These are phyloP conservation scores for Psittacula cyanocephala DNA, from an alignment of 2,113 vertebrate species.

Conservation along the genomic window DNA sequence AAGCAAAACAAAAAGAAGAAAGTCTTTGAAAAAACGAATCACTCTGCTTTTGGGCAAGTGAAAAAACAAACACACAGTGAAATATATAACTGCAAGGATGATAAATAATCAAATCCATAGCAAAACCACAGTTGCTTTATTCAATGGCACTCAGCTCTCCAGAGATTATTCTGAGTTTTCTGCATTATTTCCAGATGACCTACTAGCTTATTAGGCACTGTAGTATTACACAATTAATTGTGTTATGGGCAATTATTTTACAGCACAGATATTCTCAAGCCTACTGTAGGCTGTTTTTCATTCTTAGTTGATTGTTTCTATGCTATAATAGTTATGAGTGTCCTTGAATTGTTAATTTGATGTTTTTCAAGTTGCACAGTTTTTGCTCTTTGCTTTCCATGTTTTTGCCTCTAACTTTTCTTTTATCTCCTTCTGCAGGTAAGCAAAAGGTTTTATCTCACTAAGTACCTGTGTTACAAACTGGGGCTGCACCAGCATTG, in stretches of 20 bases:
- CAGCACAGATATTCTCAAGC: background rate
- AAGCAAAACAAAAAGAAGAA: background rate
- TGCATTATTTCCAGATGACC: background rate
- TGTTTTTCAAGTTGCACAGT: background rate
- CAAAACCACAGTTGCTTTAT: background rate
- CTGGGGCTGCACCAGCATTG: background rate
- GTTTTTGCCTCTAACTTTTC: background rate
- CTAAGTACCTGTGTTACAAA: background rate
- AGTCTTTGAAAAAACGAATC: background rate
- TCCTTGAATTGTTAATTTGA: background rate
- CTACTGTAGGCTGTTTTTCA: background rate
- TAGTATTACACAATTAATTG: background rate
- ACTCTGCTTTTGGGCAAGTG: background rate
- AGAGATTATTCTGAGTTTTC: background rate
- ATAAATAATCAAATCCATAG: constrained; percentile 21
- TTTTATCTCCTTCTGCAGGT: background rate
- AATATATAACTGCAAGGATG: background rate
- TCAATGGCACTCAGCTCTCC: background rate
- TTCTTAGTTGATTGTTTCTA: background rate
- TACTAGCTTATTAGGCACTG: background rate
- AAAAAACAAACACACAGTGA: background rate
- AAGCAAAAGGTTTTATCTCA: background rate
- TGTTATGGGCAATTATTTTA: background rate
- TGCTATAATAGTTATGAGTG: background rate
- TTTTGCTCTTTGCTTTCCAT: background rate